Base-by-base conservation (phyloP, 2,113 vertebrate genomes). In the Myiozetetes cayanensis region DNA sequence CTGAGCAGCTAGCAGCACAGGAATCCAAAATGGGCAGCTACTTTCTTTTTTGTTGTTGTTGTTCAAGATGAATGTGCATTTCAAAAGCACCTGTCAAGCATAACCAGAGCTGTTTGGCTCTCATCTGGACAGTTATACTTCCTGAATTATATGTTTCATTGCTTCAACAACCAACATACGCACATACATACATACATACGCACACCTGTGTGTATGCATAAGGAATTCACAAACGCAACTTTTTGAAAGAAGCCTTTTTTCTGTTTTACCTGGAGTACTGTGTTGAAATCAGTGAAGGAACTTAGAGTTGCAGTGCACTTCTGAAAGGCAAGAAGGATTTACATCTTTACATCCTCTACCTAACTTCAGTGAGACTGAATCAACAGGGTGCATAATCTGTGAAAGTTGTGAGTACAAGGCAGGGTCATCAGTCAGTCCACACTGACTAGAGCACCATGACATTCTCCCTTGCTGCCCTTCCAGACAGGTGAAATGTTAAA, bases 121-220 rank as follows among this genome's bases (percentile, higher is more conserved):
- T 85, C 16, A 1, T 53, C 41, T 85, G 74, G 53, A 75, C 49
- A 72, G 52, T 85, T 76, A 76, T 14, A 77, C 10, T 74, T 83
- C 83, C 94, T 89, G n/a, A 89, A 66, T 92, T 94, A 55, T 27
- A 77, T 24, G 50, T 41, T 94, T 82, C 87, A 47, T 50, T 89
- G 68, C 49, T 94, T 88, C 77, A 35, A 28, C 8, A 89, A 55
- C 41, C 20, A 39, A 35, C 44, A 56, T 3, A 31, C 12, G 43
- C 35, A n/a, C 13, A 39, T 39, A 14, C 55, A n/a, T 22, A 24
- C 53, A 18, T 10, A 75, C 7, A 37, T 2, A 13, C 8, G 16
- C 8, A 39, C 17, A 8, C 41, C 24, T 47, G 4, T 10, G 4
- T 18, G 10, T 24, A 77, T 7, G 7, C 35, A 37, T n/a, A 41